Base-by-base conservation (phyloP, 2,888 invertebrate genomes). In the Orchesellides sinensis region DNA sequence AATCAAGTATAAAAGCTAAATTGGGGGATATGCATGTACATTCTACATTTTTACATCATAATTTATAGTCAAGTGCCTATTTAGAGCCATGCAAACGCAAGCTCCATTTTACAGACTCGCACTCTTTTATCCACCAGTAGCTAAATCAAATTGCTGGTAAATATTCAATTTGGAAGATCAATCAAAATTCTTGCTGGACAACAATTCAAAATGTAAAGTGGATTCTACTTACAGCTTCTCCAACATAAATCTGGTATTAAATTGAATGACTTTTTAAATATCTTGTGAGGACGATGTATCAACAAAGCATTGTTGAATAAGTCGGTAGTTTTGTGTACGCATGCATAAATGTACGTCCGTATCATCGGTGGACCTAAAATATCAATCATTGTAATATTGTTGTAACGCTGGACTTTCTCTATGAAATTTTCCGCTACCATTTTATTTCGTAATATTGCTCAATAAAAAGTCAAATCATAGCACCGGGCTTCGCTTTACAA, bases 131-230 rank as follows among this genome's bases (percentile, higher is more conserved):
- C 52, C 19, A 17, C 52, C 23, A 19, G 52, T 23, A 19, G 17
- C 19, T 23, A 27, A 47, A 61, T 73, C 47, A 61, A 73, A 73
- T 65, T 75, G 47, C 63, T 17, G 25, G 32, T 10, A 65, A 75
- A 65, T 75, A 75, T 75, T 75, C 74, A 75, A 75, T 75, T 75
- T 52, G 47, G n/a, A n/a, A 65, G 52, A 65, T 66, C 74, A 75
- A 75, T 75, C 74, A 54, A 19, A 4, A 29, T n/a, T 14, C 23
- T 40, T 21, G 32, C 40, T 69, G 54, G 52, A 69, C 59, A 59
- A 59, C n/a, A n/a, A n/a, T 27, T 14, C n/a, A 5, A 25, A 59
- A 59, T 59, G 32, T 25, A 59, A 23, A 25, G 6, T 25, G 23
- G n/a, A 47, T 12, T 4, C 3, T 25, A 54, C 14, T 59, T 14